Percentiles rank a stretch among this genome's conserved stretches.
Evolutionary conservation across 2,797 vertebrate species (phyloP).

Genomic region (Decapterus maruadsi): DNA sequence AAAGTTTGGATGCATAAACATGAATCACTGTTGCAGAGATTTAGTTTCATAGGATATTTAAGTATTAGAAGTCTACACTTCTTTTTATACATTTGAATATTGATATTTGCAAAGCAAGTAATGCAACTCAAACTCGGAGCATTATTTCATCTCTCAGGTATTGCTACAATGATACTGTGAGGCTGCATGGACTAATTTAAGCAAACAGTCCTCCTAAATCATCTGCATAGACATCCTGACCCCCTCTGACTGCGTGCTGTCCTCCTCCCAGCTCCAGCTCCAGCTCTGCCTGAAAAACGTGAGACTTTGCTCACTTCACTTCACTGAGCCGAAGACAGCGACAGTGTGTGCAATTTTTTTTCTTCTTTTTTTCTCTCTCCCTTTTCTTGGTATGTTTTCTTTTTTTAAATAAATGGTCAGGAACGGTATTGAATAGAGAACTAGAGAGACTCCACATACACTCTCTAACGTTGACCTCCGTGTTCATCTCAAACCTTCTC

Average conservation of each 20-base stretch:
- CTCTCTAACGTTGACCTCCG: slow-evolving; percentile 69
- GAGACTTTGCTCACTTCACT: slow-evolving; percentile 24
- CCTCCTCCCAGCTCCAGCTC: slow-evolving; percentile 8
- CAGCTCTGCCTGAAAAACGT: slow-evolving; percentile 36
- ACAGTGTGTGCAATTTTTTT: slow-evolving; percentile 42
- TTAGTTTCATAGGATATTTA: not conserved
- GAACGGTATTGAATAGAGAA: slow-evolving; percentile 39
- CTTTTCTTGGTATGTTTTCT: slow-evolving; percentile 44
- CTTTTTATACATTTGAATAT: not conserved
- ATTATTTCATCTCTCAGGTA: not conserved
- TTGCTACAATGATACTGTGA: not conserved
- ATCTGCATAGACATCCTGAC: not conserved
- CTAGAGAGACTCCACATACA: slow-evolving; percentile 42
- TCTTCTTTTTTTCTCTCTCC: slow-evolving; percentile 59
- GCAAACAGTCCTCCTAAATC: slow-evolving; percentile 2
- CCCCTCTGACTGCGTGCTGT: slow-evolving; percentile 3
- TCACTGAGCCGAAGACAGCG: slow-evolving; percentile 24
- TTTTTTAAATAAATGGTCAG: slow-evolving; percentile 19
- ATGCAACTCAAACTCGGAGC: not conserved
- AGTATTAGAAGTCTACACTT: not conserved
- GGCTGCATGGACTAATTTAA: slow-evolving; percentile 15
- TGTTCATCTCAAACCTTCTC: slow-evolving; percentile 66
- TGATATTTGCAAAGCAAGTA: not conserved
- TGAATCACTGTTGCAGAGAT: not conserved
- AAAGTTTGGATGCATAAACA: too few relatives aligned